A percentile compares a stretch with the other conserved stretches of the same genome.
These are phyloP conservation scores for Pollenia angustigena DNA, from an alignment of 2,888 invertebrate species.

Conservation along the genomic window DNA sequence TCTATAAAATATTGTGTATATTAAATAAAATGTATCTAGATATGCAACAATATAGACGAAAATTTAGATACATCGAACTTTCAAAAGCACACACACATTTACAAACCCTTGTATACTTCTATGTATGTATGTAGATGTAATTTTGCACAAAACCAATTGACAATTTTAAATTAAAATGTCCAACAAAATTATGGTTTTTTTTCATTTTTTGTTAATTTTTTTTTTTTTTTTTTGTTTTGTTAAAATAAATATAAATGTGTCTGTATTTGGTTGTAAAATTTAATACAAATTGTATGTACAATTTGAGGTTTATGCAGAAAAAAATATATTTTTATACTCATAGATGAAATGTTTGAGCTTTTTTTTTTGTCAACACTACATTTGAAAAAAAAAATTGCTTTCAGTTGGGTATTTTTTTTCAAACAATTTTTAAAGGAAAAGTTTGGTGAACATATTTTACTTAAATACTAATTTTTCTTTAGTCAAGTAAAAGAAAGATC, in stretches of 20 bases:
- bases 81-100: background rate
- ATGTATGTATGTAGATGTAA: conserved; percentile 29
- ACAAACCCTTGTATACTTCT: background rate
- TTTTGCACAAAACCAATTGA: conserved; percentile 72
- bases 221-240: conserved; percentile 7
- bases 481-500: background rate
- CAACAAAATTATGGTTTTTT: conserved; percentile 71
- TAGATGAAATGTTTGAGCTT: conserved; percentile 56
- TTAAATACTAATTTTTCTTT: background rate
- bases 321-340: conserved; percentile 8
- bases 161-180: conserved; percentile 75
- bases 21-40: conserved; percentile 33
- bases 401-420: background rate
- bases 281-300: conserved; percentile 62
- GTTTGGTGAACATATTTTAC: background rate
- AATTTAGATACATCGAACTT: conserved; percentile 12
- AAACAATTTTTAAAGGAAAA: conserved; percentile 11
- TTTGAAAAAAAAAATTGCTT: background rate
- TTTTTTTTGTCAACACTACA: conserved; percentile 51
- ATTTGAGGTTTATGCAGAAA: conserved; percentile 41
- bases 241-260: conserved; percentile 37
- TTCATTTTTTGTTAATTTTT: background rate
- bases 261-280: conserved; percentile 51
- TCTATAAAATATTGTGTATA: conserved; percentile 37
- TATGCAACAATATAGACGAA: conserved; percentile 32